These are phyloP conservation scores for Sialia sialis DNA, from an alignment of 2,113 vertebrate genomes.

Conservation along the genomic window DNA sequence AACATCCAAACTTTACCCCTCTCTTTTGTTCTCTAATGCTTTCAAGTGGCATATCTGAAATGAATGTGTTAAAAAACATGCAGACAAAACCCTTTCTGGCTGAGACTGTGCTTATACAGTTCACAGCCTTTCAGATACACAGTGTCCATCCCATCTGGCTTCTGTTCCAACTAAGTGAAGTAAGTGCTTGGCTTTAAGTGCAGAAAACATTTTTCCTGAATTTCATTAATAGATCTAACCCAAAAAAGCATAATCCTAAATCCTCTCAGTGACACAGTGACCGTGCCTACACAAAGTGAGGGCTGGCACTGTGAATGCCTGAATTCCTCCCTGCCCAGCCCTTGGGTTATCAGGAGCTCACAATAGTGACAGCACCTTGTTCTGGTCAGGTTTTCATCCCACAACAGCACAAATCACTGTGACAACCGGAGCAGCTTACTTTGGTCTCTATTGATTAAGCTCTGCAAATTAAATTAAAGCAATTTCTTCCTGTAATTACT, in stretches of 20 bases:
- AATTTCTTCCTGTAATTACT: slow-evolving; percentile 21
- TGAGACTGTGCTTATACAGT: not conserved
- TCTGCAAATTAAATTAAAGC: slow-evolving; percentile 29
- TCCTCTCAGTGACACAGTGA: not conserved
- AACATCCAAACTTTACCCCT: not conserved
- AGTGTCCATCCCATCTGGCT: not conserved
- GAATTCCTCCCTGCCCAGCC: not conserved
- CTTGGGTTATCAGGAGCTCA: not conserved
- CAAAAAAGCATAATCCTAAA: not conserved
- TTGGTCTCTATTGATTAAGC: not conserved
- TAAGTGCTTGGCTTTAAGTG: not conserved
- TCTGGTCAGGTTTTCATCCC: not conserved
- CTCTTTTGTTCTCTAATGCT: not conserved
- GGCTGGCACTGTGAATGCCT: not conserved
- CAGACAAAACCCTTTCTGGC: not conserved
- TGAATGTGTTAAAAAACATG: not conserved
- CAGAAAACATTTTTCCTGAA: not conserved
- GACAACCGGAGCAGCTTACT: not conserved
- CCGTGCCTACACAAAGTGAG: not conserved
- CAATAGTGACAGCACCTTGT: not conserved
- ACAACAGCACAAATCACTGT: not conserved
- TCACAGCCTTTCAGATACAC: not conserved
- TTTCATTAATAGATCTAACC: not conserved
- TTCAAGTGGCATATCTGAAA: not conserved
- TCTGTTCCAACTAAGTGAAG: not conserved